Base-by-base conservation (phyloP, 2,888 invertebrate genomes). In the Perdita meconis region DNA sequence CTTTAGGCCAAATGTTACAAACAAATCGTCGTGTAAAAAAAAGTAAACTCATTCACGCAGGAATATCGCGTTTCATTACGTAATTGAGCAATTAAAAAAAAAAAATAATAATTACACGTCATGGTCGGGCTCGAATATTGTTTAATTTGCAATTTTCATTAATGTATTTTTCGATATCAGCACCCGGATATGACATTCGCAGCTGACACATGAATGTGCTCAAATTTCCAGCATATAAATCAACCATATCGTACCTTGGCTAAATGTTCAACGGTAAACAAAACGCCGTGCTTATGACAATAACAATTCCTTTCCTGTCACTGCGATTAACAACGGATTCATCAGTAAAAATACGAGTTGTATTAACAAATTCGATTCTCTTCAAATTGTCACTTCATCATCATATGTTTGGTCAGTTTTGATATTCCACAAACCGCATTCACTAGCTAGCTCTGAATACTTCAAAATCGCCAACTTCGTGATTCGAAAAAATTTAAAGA, bases 351-450 rank as follows among this genome's bases (percentile, higher is more conserved):
- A 63, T 60, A 19, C 38, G 16, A 13, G 22, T 63, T 60, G 42
- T 51, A 63, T 55, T 67, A 51, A 67, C 36, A 76, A 73, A 75
- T 76, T 73, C 57, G 51, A 77, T 69, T 63, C 56, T 83, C 47
- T 42, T 69, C 56, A 86, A 86, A 86, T 86, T 84, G 80, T 86
- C 84, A 86, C 80, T 86, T 87, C 79, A 87, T 86, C 86, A 73
- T 86, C 87, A 78, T 85, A 83, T 86, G 86, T 87, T n/a, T n/a
- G n/a, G n/a, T n/a, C n/a, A n/a, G n/a, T n/a, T 87, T 87, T 85
- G 83, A 82, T 78, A 78, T 75, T 73, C 74, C 50, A 68, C 76
- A 77, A 68, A 66, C 78, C 51, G 66, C 64, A 50, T 70, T 47
- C 61, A 63, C 56, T 61, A 71, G 60, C 65, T 47, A n/a, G n/a